Percentiles rank a stretch among this genome's conserved stretches.
Conservation (phyloP, 2,113 vertebrate species). For the Pogonocichla stellata region DNA sequence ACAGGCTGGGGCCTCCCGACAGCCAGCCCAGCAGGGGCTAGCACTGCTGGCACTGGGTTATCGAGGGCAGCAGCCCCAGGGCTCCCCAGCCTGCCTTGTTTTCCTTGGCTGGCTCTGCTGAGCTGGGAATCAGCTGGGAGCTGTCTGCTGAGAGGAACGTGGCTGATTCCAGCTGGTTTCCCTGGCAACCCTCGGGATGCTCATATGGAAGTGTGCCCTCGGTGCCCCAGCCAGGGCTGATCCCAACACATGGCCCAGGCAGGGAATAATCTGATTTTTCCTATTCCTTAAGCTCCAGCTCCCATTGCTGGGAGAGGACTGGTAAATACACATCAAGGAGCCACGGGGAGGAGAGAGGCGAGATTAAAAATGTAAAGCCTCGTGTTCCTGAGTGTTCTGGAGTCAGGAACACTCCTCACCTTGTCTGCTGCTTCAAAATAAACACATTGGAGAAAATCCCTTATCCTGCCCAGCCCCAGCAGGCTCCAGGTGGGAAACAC, state of each 20-base stretch:
- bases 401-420: neutral
- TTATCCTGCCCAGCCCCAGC: neutral
- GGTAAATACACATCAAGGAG: neutral
- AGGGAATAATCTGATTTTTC: neutral
- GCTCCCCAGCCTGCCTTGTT: neutral
- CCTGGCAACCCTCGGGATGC: neutral
- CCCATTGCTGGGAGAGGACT: neutral
- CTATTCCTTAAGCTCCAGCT: neutral
- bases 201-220: accelerated
- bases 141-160: neutral
- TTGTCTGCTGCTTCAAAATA: neutral
- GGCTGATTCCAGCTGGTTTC: neutral
- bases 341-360: neutral
- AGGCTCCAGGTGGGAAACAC: neutral
- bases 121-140: neutral
- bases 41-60: accelerated
- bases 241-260: accelerated
- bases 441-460: neutral
- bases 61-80: accelerated
- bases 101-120: neutral
- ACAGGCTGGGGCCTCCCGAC: neutral
- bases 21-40: neutral
- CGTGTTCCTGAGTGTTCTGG: accelerated
- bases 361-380: neutral
- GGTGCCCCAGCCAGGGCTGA: accelerated